Evolutionary conservation across 2,113 vertebrate genomes (phyloP).

Genomic region (Myotis yumanensis): DNA sequence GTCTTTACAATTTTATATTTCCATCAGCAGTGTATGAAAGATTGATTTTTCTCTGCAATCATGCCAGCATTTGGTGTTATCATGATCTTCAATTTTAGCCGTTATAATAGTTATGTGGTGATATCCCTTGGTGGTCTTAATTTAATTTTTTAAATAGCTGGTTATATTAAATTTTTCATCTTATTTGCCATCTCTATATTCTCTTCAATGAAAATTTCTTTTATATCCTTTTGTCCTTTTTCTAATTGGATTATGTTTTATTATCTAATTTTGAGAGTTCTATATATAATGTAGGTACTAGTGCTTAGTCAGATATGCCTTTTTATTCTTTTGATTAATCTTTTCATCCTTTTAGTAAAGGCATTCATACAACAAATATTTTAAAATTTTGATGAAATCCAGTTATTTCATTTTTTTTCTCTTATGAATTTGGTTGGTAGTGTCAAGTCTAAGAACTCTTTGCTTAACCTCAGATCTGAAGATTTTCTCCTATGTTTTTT

Average conservation of each 20-base stretch:
- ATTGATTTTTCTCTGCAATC: background rate
- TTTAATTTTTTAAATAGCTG: background rate
- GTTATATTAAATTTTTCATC: background rate
- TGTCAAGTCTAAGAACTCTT: constrained; percentile 6
- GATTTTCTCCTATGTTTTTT: background rate
- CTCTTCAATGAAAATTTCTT: background rate
- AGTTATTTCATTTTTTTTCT: constrained; percentile 8
- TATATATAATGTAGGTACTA: background rate
- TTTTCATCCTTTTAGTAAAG: background rate
- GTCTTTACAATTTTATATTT: background rate
- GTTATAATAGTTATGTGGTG: background rate
- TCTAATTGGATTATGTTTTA: background rate
- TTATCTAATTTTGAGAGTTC: background rate
- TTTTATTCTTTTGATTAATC: background rate
- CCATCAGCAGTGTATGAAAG: background rate
- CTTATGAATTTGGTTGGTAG: background rate
- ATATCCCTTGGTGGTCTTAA: background rate
- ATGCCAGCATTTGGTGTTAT: background rate
- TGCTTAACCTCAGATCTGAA: background rate
- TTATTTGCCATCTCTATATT: background rate
- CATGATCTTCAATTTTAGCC: background rate
- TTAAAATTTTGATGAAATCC: background rate
- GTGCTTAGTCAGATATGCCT: background rate
- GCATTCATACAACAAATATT: background rate
- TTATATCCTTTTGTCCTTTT: background rate